Evolutionary conservation across 2,113 vertebrate species (phyloP), one percentile per base, ranked within the genome.

Genomic region (Callithrix jacchus): DNA sequence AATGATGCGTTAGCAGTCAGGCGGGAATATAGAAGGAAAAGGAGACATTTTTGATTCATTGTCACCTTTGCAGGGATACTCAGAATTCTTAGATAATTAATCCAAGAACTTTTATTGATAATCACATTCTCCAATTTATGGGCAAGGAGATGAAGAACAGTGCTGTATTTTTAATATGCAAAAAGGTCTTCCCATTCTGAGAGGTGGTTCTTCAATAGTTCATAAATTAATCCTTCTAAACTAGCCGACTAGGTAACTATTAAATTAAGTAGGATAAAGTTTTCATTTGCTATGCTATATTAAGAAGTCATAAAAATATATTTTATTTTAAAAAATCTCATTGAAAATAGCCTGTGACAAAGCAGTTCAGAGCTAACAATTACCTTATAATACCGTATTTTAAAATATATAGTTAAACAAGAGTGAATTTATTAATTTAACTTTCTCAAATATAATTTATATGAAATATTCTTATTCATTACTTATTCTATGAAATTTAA

Each of bases 141-240:
- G 64, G 7, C 80, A 56, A 93, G 83, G 35, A 74, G 3, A 32
- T 89, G 10, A 94, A 37, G 20, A 58, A 91, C 92, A 94, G 16
- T n/a, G 37, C 30, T 66, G 5, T 42, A 71, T 81, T 35, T 66
- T 92, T 91, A n/a, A 77, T 76, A 64, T 73, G 52, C 25, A 89
- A 64, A 93, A 92, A 87, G 35, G 1, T 58, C 68, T 92, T 86
- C 14, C 35, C 56, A 42, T 87, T 76, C 92, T 80, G 37, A 91
- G n/a, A 82, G n/a, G 2, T 54, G 9, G 91, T 96, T 97, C 79
- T 32, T 95, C 56, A 93, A 88, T 70, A 79, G 47, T 77, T 87
- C 70, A 93, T 96, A 88, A 95, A 83, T 93, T 93, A 93, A 85
- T 96, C 56, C 87, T 88, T 87, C n/a, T 52, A 81, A 88, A 84